A percentile compares a stretch with the other conserved stretches of the same genome.
phyloP scores from a whole-genome alignment of 2,797 vertebrate genomes.

The Syngnathus rostellatus region DNA sequence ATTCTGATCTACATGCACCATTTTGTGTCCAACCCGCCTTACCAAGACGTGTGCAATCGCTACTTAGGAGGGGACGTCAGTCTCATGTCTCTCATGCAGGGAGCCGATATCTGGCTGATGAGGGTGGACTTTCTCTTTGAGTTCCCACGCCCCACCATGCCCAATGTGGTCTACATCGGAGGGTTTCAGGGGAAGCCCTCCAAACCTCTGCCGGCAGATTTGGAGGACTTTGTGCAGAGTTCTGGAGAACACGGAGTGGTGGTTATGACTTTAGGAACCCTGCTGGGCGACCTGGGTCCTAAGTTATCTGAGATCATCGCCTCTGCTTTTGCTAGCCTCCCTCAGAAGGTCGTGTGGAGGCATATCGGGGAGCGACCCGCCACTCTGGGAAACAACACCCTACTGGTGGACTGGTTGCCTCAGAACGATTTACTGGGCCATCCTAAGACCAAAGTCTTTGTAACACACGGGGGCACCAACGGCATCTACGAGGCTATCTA shows the following conservation, averaged over 20 bases:
- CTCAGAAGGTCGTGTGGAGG: constrained; percentile 62
- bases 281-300: constrained; percentile 35
- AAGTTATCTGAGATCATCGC: constrained; percentile 42
- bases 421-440: constrained; percentile 61
- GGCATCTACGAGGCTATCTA: constrained; percentile 58
- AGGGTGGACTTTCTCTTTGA: constrained; percentile 59
- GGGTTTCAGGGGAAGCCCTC: constrained; percentile 56
- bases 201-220: constrained; percentile 40
- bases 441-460: constrained; percentile 53
- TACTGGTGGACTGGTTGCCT: constrained; percentile 58
- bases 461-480: constrained; percentile 60
- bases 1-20: constrained; percentile 38
- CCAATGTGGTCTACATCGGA: constrained; percentile 62
- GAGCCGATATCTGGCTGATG: constrained; percentile 60
- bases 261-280: constrained; percentile 57
- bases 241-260: constrained; percentile 57
- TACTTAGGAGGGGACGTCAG: constrained; percentile 41
- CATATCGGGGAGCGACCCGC: constrained; percentile 36
- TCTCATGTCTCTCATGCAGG: constrained; percentile 33
- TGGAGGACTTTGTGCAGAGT: constrained; percentile 56
- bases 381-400: constrained; percentile 53
- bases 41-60: constrained; percentile 31
- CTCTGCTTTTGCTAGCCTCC: constrained; percentile 44
- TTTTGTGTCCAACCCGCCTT: constrained; percentile 27
- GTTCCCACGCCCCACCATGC: constrained; percentile 62